Evolutionary conservation across 2,113 vertebrate genomes (phyloP).

Genomic region (Eptesicus fuscus): DNA sequence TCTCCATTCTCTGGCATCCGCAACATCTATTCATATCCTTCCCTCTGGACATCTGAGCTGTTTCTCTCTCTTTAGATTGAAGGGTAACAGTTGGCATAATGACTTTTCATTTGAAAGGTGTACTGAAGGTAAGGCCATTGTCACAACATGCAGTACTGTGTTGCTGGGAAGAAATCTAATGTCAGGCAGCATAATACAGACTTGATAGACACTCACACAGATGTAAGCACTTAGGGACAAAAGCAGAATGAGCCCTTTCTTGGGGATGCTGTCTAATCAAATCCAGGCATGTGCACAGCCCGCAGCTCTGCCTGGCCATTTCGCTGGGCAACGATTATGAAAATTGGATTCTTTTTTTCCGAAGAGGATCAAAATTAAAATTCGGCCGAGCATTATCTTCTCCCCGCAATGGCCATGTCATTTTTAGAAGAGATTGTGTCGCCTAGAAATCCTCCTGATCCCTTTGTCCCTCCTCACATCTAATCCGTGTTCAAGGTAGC

Average conservation of each 20-base stretch:
- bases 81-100: conserved; percentile 3
- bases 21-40: neutral
- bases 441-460: conserved; percentile 41
- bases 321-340: conserved; percentile 16
- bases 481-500: conserved; percentile 12
- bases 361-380: conserved; percentile 55
- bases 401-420: neutral
- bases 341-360: conserved; percentile 51
- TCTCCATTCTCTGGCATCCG: neutral
- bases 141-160: neutral
- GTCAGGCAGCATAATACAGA: neutral
- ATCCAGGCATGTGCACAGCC: neutral
- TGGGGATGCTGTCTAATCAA: conserved; percentile 1
- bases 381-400: conserved; percentile 41
- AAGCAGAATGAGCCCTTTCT: conserved; percentile 39
- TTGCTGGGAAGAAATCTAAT: conserved; percentile 27
- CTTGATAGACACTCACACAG: neutral
- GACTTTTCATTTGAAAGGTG: conserved; percentile 28
- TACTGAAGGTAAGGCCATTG: conserved; percentile 36
- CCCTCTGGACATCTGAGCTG: neutral
- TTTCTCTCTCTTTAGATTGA: neutral
- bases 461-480: conserved; percentile 46
- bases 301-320: neutral
- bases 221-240: conserved; percentile 4
- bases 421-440: conserved; percentile 34